Base-by-base conservation (phyloP, 2,888 invertebrate species). In the Adelphocoris suturalis region DNA sequence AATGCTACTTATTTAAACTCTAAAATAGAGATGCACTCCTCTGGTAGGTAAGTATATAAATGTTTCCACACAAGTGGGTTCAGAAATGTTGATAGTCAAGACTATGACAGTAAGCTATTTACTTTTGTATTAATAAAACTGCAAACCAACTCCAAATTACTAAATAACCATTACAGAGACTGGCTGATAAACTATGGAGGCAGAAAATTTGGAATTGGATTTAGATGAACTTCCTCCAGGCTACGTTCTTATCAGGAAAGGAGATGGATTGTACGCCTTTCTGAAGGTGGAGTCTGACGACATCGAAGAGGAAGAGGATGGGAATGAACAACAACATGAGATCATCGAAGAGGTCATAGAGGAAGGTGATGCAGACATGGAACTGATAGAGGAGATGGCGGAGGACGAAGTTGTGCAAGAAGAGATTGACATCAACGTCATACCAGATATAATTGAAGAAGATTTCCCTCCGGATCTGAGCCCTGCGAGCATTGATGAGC, bases 211-310 rank as follows among this genome's bases (percentile, higher is more conserved):
- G 5, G 86, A 48, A 47, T 3, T 86, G 1, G 68, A 86, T 47
- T 1, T 86, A 19, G 86, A 86, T 14, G 86, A 86, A 47, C 23
- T 88, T 23, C 88, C 88, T 27, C 48, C 78, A 0, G 88, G 88
- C 2, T 78, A 78, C 78, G 48, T 88, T 27, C 78, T 88, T 52
- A 55, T 88, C 78, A 47, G 55, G 55, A 78, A 88, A 23, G 78
- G 48, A 48, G 57, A 88, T 78, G 88, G 88, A 14, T 2, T 76
- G 55, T 88, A n/a, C 13, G 55, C 78, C 9, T 88, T 76, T 37
- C 19, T 88, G 13, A 88, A 88, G 78, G 23, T 88, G 88, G 88
- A 88, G 78, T 55, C 88, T 11, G 55, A 78, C 14, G 88, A 88
- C 27, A n/a, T 16, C 0, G 88, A 52, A 52, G 27, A 52, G 9